phyloP scores from a whole-genome alignment of 2,888 invertebrate species.

The Scaptomyza flava region DNA sequence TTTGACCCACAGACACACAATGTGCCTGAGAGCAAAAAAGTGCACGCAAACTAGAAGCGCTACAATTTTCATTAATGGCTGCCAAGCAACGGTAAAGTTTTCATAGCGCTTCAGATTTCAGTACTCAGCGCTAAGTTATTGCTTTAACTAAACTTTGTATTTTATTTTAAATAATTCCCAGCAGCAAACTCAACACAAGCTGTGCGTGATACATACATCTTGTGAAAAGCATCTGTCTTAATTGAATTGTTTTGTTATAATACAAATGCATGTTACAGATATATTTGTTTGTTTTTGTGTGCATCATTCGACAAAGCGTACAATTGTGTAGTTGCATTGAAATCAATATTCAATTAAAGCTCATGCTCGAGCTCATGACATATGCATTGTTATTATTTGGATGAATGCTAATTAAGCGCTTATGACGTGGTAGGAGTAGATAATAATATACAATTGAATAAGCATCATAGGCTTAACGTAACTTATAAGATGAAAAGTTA shows the following conservation, averaged over 20 bases:
- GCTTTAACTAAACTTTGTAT: constrained; percentile 6
- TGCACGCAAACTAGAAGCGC: constrained; percentile 4
- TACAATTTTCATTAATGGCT: constrained; percentile 42
- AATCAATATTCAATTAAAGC: neutral
- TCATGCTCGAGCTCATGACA: neutral
- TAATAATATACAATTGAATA: neutral
- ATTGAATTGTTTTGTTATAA: neutral
- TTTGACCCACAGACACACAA: constrained; percentile 3
- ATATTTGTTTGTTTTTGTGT: neutral
- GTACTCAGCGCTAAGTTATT: neutral
- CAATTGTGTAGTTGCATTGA: neutral
- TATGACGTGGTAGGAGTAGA: neutral
- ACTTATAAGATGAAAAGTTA: too few relatives aligned
- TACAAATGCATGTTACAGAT: neutral
- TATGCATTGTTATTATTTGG: neutral
- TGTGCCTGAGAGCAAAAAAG: neutral
- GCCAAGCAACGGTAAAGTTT: constrained; percentile 43
- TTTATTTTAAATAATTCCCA: constrained; percentile 8
- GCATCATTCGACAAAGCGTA: neutral
- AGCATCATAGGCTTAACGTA: too few relatives aligned
- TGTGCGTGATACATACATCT: neutral
- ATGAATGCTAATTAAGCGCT: neutral
- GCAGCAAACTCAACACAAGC: constrained; percentile 14
- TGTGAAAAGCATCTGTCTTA: too few relatives aligned
- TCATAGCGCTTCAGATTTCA: constrained; percentile 19